These are phyloP conservation scores for Sycon ciliatum DNA, from an alignment of 37 sponge, comb jelly and placozoan species.

Conservation along the genomic window DNA sequence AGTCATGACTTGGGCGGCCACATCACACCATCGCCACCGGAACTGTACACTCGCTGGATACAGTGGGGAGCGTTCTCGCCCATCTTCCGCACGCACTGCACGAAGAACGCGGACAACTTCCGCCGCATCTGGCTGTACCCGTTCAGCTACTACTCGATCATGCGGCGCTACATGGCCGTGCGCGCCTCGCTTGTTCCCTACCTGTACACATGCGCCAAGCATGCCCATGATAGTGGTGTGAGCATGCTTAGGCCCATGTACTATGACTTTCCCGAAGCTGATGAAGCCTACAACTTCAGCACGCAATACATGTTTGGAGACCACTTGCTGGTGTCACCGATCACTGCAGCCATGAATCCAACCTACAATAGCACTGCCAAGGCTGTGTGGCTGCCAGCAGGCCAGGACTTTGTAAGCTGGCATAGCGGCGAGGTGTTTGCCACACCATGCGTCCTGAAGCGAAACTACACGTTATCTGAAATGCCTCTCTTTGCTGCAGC, in stretches of 20 bases:
- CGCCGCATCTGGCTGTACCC: slow-evolving; percentile 60
- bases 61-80: slow-evolving; percentile 75
- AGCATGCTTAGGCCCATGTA: slow-evolving; percentile 57
- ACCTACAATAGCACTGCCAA: slow-evolving; percentile 16
- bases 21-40: slow-evolving; percentile 41
- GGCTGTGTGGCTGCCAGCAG: slow-evolving; percentile 50
- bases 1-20: slow-evolving; percentile 73
- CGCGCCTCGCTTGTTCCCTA: slow-evolving; percentile 53
- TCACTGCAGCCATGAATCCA: slow-evolving; percentile 33
- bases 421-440: slow-evolving; percentile 27
- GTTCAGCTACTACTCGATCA: slow-evolving; percentile 39
- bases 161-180: slow-evolving; percentile 35
- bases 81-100: slow-evolving; percentile 62
- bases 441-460: slow-evolving; percentile 13
- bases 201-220: slow-evolving; percentile 49
- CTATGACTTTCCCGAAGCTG: slow-evolving; percentile 46
- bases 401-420: slow-evolving; percentile 41
- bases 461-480: slow-evolving; percentile 38
- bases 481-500: slow-evolving; percentile 48
- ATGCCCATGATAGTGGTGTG: slow-evolving; percentile 55
- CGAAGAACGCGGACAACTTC: slow-evolving; percentile 39
- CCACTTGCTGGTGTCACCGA: slow-evolving; percentile 34
- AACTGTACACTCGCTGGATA: slow-evolving; percentile 63
- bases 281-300: slow-evolving; percentile 33
- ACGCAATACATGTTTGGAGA: slow-evolving; percentile 49